A percentile compares a stretch with the other conserved stretches of the same genome.
These are phyloP conservation scores for Calcarius ornatus DNA, from an alignment of 2,113 vertebrate genomes.

Conservation along the genomic window DNA sequence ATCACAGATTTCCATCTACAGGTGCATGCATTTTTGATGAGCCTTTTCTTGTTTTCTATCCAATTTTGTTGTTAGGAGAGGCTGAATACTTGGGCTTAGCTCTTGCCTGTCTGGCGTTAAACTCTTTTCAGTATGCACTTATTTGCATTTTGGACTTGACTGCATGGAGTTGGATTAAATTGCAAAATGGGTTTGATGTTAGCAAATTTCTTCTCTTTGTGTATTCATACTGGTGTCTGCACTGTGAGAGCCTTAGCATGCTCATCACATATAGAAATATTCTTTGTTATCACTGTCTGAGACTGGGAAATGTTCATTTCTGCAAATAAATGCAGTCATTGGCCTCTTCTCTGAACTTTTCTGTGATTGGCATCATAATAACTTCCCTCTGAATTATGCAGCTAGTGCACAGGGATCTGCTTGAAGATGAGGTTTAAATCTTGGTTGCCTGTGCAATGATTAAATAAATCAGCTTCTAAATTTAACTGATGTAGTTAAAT, in stretches of 20 bases:
- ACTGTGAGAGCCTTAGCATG: background rate
- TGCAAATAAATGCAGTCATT: background rate
- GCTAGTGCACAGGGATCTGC: background rate
- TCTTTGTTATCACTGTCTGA: background rate
- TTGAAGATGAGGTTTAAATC: slow-evolving; percentile 14
- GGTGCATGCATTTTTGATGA: fast-evolving
- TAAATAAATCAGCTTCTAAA: slow-evolving; percentile 48
- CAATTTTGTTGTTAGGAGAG: background rate
- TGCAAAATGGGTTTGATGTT: background rate
- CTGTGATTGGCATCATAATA: background rate
- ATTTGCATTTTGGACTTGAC: background rate
- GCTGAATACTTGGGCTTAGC: background rate
- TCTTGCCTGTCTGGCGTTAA: background rate
- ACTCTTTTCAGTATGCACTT: background rate
- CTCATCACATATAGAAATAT: background rate
- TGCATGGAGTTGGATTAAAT: background rate
- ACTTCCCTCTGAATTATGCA: slow-evolving; percentile 8
- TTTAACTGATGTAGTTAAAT: slow-evolving; percentile 33
- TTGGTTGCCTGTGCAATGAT: background rate
- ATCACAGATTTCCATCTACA: background rate
- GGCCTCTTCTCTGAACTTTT: background rate
- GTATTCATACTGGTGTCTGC: background rate
- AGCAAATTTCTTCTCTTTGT: background rate
- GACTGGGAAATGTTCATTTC: background rate
- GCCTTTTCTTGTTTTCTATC: background rate